Evolutionary conservation across 2,113 vertebrate genomes (phyloP), one percentile per base, ranked within the genome.

Genomic region (Entelurus aequoreus): DNA sequence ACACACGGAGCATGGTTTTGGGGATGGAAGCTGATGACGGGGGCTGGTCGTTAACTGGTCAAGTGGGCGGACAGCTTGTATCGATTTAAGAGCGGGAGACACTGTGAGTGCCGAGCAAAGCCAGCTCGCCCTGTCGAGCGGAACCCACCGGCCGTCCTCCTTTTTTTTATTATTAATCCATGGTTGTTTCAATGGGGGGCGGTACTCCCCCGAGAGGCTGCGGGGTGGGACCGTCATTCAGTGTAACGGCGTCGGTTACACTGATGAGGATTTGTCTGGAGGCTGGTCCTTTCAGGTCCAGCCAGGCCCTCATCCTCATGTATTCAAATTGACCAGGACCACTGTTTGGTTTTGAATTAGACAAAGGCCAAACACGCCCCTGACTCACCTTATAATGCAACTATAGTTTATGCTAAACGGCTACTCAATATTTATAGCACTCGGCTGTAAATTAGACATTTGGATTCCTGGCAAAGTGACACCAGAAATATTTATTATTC

Each of bases 111-210:
- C 75, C 69, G 78, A 60, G 80, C 72, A 83, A 79, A 87, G 83
- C 82, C 85, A 78, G 82, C 81, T 87, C 84, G 78, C 73, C 79
- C 88, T 80, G 88, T 87, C 60, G 85, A 80, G 85, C 87, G 85
- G 84, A 89, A 86, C 78, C 87, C 82, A 83, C 76, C 78, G 77
- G 78, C 81, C 68, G 71, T 75, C 81, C 78, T 74, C 74, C 65
- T 77, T 86, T 84, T 85, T 78, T 74, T 68, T 78, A 87, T 87
- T 87, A 86, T 88, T 87, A 89, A 86, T 84, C 81, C 83, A 68
- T 85, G 80, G 83, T 87, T 85, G 86, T 87, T 83, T 91, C 80
- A 88, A 87, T 89, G 84, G 87, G 85, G 84, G 89, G 89, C 87
- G 90, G 79, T 72, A 81, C 80, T 89, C 90, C 89, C 91, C 47